These are phyloP conservation scores for Argentina silus DNA, from an alignment of 2,797 vertebrate species.

Conservation along the genomic window DNA sequence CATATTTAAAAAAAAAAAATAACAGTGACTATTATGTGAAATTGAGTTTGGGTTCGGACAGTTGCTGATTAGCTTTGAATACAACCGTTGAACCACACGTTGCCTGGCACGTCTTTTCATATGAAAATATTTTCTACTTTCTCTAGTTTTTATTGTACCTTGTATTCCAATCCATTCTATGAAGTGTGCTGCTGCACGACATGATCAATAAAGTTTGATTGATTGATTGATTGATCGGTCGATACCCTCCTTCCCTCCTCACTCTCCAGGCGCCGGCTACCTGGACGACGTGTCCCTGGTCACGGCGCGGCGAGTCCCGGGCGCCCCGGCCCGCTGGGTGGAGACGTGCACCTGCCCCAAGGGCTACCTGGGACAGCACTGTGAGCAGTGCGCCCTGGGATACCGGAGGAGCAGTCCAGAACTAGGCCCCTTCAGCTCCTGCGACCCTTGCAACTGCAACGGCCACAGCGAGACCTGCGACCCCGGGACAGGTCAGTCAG, in stretches of 20 bases:
- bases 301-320: conserved; percentile 80
- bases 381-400: conserved; percentile 87
- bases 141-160: no score
- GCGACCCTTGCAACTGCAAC: conserved; percentile 90
- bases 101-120: no score
- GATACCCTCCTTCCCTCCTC: no score
- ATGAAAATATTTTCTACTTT: no score
- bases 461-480: conserved; percentile 90
- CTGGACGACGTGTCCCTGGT: conserved; percentile 87
- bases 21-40: no score
- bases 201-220: not conserved
- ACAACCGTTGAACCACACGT: no score
- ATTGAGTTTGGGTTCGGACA: no score
- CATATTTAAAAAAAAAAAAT: no score
- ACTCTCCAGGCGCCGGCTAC: conserved; percentile 90
- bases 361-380: conserved; percentile 93
- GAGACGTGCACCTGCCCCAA: conserved; percentile 90
- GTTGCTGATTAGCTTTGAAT: no score
- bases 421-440: conserved; percentile 87
- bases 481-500: conserved; percentile 80
- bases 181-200: not conserved
- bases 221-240: not conserved
- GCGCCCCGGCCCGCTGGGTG: conserved; percentile 87
- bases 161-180: not conserved
- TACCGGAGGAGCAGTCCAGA: conserved; percentile 83